These are phyloP conservation scores for Mobula hypostoma DNA, from an alignment of 2,113 vertebrate genomes.

Conservation along the genomic window DNA sequence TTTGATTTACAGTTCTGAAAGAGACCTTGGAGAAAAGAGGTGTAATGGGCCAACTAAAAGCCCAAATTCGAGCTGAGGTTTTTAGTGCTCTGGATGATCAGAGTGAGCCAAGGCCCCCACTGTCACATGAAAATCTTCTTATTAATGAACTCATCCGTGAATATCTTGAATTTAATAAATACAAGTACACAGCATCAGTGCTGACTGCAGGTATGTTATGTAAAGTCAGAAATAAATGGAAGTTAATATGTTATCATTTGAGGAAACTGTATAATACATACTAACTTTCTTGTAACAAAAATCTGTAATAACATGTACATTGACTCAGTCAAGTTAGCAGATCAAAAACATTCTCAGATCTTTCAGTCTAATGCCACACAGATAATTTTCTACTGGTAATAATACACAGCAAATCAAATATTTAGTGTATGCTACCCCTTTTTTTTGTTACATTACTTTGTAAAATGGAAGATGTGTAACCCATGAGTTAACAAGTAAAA, in stretches of 20 bases:
- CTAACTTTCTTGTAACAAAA: too few species aligned
- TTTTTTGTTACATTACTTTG: background rate
- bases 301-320: background rate
- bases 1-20: slow-evolving; percentile 64
- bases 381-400: background rate
- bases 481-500: background rate
- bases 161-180: slow-evolving; percentile 90
- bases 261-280: background rate
- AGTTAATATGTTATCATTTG: background rate
- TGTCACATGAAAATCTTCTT: slow-evolving; percentile 81
- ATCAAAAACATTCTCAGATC: background rate
- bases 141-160: slow-evolving; percentile 91
- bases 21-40: slow-evolving; percentile 82
- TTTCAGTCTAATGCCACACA: background rate
- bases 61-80: slow-evolving; percentile 83
- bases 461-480: background rate
- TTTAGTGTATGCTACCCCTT: background rate
- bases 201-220: slow-evolving; percentile 74
- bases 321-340: background rate
- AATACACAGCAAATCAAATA: background rate
- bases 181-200: slow-evolving; percentile 74
- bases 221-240: background rate
- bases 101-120: slow-evolving; percentile 59
- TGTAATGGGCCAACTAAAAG: slow-evolving; percentile 73
- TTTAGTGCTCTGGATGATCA: slow-evolving; percentile 80